A percentile compares a stretch with the other conserved stretches of the same genome.
phyloP scores from a whole-genome alignment of 2,888 invertebrate genomes.

The Pseudococcus longispinus region DNA sequence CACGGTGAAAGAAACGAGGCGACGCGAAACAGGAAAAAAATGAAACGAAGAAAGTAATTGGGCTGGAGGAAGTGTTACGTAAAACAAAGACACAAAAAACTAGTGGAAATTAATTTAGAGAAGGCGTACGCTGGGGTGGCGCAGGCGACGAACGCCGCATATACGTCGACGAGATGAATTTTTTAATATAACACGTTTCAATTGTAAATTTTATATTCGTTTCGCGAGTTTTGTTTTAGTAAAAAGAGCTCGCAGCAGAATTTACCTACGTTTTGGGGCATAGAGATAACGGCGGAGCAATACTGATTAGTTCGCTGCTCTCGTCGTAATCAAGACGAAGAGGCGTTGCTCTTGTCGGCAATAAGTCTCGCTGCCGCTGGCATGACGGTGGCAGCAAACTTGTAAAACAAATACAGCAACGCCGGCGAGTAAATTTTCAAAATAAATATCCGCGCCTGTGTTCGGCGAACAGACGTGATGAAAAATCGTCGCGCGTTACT shows the following conservation, averaged over 20 bases:
- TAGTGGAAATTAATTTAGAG: not conserved
- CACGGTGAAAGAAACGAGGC: not conserved
- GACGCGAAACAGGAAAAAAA: not conserved
- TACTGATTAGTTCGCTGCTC: not conserved
- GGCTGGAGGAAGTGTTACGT: not conserved
- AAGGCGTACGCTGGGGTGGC: not conserved
- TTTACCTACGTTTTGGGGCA: not conserved
- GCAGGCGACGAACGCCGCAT: not conserved
- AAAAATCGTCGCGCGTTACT: not conserved
- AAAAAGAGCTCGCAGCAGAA: not conserved
- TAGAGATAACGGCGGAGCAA: not conserved
- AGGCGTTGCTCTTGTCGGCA: not conserved
- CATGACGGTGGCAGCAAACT: not conserved
- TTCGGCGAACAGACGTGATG: not conserved
- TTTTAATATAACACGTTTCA: constrained; percentile 7
- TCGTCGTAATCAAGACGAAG: not conserved
- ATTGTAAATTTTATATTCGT: not conserved
- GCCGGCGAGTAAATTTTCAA: not conserved
- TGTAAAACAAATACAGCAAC: not conserved
- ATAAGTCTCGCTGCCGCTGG: too few species aligned
- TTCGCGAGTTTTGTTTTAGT: not conserved
- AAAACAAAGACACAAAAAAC: not conserved
- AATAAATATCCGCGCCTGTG: not conserved
- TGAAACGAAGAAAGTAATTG: not conserved
- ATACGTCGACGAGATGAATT: not conserved